phyloP scores from a whole-genome alignment of 1,140 invertebrate species.

The Psilanteris sp. region DNA sequence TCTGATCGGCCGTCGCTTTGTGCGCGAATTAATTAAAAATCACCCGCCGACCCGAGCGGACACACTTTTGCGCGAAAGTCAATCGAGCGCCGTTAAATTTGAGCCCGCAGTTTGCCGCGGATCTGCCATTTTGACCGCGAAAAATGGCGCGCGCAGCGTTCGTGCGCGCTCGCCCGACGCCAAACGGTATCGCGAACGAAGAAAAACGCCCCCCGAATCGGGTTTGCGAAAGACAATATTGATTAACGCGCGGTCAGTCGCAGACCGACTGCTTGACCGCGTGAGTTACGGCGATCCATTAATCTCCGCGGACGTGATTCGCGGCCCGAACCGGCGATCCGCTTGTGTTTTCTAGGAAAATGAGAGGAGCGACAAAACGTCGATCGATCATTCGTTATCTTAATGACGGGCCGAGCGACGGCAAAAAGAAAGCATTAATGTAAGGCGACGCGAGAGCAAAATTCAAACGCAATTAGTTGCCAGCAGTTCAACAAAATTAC shows the following conservation, averaged over 20 bases:
- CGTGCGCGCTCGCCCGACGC: no score
- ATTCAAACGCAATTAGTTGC: conserved; percentile 34
- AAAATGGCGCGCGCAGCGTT: no score
- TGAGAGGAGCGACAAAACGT: conserved; percentile 19
- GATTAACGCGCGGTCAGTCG: conserved; percentile 46
- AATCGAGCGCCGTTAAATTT: no score
- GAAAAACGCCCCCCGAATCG: conserved; percentile 21
- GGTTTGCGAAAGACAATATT: conserved; percentile 54
- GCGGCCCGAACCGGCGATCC: conserved; percentile 6
- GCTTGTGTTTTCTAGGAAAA: conserved; percentile 17
- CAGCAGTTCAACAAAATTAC: conserved; percentile 23
- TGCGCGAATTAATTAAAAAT: no score
- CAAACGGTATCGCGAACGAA: conserved; percentile 35
- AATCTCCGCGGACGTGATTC: conserved; percentile 42
- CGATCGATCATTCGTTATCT: conserved; percentile 44
- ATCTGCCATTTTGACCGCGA: no score
- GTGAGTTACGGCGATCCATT: conserved; percentile 50
- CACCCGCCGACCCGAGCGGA: no score
- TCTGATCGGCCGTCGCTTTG: no score
- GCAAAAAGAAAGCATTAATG: conserved; percentile 13
- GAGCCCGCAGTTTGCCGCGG: no score
- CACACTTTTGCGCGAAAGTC: no score
- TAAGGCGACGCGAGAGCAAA: conserved; percentile 20
- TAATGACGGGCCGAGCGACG: conserved; percentile 4
- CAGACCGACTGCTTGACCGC: conserved; percentile 26